Evolutionary conservation across 2,797 vertebrate species (phyloP).

Genomic region (Enteromius viviparus): DNA sequence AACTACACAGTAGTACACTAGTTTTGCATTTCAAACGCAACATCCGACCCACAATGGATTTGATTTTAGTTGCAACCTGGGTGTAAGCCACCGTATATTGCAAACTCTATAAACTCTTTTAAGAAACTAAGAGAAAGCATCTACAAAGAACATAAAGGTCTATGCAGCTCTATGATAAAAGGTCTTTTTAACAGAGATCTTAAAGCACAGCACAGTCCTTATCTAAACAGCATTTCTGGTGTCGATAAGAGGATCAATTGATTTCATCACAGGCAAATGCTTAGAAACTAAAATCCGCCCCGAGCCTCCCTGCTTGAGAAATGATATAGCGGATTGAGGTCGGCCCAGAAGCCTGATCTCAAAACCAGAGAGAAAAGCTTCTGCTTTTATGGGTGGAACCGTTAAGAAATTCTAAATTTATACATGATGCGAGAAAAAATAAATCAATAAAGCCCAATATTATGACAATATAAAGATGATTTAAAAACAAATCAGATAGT

Average conservation of each 20-base stretch:
- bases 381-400: background rate
- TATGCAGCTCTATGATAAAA: slow-evolving; percentile 19
- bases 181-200: slow-evolving; percentile 19
- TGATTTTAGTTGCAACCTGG: background rate
- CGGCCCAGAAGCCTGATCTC: slow-evolving; percentile 6
- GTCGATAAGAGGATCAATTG: slow-evolving; percentile 46
- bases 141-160: slow-evolving; percentile 11
- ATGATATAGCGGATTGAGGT: slow-evolving; percentile 35
- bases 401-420: background rate
- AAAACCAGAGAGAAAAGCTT: slow-evolving; percentile 23
- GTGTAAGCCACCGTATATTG: background rate
- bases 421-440: background rate
- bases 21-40: background rate
- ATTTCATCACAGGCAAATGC: slow-evolving; percentile 43
- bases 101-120: background rate
- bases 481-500: background rate
- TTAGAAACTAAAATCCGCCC: slow-evolving; percentile 21
- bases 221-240: slow-evolving; percentile 26
- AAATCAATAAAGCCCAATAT: background rate
- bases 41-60: background rate
- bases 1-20: background rate
- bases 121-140: background rate
- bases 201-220: slow-evolving; percentile 27
- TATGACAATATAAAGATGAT: background rate
- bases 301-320: slow-evolving; percentile 32